phyloP scores from a whole-genome alignment of 2,888 invertebrate species.

The Lochmaea capreae region DNA sequence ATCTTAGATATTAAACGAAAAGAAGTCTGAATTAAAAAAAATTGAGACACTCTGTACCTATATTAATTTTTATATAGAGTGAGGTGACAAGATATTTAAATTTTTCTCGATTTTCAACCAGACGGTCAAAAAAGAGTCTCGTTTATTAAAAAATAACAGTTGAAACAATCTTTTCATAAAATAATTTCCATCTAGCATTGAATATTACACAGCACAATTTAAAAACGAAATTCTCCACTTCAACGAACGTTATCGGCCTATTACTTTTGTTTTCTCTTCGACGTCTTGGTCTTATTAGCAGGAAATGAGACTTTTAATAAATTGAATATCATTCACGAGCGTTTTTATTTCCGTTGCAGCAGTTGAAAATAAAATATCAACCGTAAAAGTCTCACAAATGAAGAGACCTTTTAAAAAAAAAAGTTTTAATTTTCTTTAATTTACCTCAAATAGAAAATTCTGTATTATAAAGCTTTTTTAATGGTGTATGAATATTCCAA shows the following conservation, averaged over 20 bases:
- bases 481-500: no score
- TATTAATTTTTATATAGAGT: no score
- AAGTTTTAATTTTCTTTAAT: no score
- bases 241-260: not conserved
- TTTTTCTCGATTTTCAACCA: no score
- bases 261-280: slow-evolving; percentile 8
- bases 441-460: no score
- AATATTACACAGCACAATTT: not conserved
- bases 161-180: not conserved
- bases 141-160: not conserved
- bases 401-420: no score
- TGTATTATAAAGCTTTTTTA: no score
- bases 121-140: no score
- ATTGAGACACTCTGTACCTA: no score
- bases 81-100: no score
- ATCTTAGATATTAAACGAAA: no score
- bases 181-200: not conserved
- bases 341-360: slow-evolving; percentile 7
- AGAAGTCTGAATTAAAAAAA: no score
- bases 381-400: not conserved
- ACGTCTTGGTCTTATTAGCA: slow-evolving; percentile 4
- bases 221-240: not conserved
- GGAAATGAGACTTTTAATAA: slow-evolving; percentile 20
- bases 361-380: not conserved
- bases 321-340: not conserved